Base-by-base conservation (phyloP, 1,140 invertebrate genomes). In the Scaptodrosophila lebanonensis region DNA sequence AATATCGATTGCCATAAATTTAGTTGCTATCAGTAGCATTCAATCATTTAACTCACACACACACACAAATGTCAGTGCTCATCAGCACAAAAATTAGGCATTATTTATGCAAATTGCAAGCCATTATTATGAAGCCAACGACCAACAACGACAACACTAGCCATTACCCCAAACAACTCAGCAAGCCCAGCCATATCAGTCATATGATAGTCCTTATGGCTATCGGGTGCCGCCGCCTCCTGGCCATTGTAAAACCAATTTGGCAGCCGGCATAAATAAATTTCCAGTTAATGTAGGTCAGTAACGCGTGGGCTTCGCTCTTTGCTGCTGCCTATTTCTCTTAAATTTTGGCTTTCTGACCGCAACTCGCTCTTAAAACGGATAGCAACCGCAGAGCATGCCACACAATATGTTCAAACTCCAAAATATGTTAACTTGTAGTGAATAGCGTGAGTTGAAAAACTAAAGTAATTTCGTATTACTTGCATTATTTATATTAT, bases 241-340 rank as follows among this genome's bases (percentile, higher is more conserved):
- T 73, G 50, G 61, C 70, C 72, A 50, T 67, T 58, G 67, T 73
- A 66, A 53, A 77, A 77, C 68, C 68, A 77, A 79, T 79, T 82
- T 82, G 75, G 68, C 69, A 79, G 75, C 75, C 75, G 75, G 75
- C 75, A 82, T 82, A 79, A 79, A 82, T 79, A 79, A 66, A 69
- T 82, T 82, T 79, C 54, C 48, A 52, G 65, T 79, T 79, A 73
- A 79, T 79, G 75, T 79, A 79, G 75, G 75, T 79, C 75, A 79
- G 75, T 82, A 53, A 62, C 70, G 67, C 60, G 53, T 42, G 27
- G 30, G 38, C 29, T 32, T 3, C 35, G 29, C 30, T 13, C 17
- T 29, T 36, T n/a, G 13, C 13, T 29, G 29, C n/a, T n/a, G n/a
- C n/a, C n/a, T n/a, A n/a, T n/a, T n/a, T n/a, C 11, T 38, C 12